Conservation (phyloP, 2,888 invertebrate species). For the Volucella bombylans region DNA sequence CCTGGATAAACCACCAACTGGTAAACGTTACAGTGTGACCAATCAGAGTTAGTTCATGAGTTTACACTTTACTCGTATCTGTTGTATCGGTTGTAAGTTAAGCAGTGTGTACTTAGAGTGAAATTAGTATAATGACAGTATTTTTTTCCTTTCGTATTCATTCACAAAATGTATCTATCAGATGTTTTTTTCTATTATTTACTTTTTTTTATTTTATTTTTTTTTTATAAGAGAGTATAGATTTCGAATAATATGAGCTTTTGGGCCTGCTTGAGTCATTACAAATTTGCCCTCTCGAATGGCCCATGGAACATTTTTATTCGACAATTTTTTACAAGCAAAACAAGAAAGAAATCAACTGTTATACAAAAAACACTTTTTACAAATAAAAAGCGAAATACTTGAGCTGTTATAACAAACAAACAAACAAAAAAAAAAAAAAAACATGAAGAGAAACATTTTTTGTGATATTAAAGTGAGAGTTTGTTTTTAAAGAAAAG, state of each 20-base stretch:
- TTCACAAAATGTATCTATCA: too few relatives aligned
- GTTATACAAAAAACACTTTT: constrained; percentile 8
- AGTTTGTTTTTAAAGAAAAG: background rate
- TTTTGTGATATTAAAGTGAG: constrained; percentile 43
- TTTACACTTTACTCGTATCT: background rate
- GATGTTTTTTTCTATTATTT: constrained; percentile 13
- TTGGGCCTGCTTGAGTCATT: constrained; percentile 43
- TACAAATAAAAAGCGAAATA: background rate
- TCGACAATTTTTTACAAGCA: constrained; percentile 58
- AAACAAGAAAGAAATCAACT: constrained; percentile 13
- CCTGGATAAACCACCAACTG: constrained; percentile 48
- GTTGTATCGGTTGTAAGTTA: background rate
- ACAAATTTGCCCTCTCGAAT: constrained; percentile 50
- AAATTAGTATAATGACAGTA: constrained; percentile 52
- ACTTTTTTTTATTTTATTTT: constrained; percentile 1
- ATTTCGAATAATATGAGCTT: constrained; percentile 68
- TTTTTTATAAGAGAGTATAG: constrained; percentile 69
- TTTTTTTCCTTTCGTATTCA: constrained; percentile 14
- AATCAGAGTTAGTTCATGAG: constrained; percentile 36
- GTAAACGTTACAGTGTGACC: constrained; percentile 50
- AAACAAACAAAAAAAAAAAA: background rate
- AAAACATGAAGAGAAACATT: too few relatives aligned
- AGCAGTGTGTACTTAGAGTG: constrained; percentile 39
- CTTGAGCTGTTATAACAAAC: background rate
- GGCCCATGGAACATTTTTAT: constrained; percentile 59